Evolutionary conservation across 2,113 vertebrate species (phyloP).

Genomic region (Catagonus wagneri): DNA sequence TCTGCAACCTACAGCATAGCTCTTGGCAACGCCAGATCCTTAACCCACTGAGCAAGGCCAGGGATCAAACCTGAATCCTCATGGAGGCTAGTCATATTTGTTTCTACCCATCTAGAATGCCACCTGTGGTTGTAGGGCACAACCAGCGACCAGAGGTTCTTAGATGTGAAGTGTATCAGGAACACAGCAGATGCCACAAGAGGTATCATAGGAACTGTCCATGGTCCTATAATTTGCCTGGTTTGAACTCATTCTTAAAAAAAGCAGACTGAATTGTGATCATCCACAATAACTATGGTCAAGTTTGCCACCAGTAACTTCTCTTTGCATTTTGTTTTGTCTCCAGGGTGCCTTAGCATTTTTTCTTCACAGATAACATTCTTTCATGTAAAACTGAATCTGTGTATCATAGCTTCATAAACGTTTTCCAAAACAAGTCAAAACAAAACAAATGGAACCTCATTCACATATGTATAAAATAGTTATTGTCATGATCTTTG

Average conservation of each 20-base stretch:
- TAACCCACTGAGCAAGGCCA: no score
- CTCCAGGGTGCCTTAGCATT: background rate
- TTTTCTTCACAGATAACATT: background rate
- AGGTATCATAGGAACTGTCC: slow-evolving; percentile 25
- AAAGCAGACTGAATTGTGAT: background rate
- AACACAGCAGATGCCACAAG: fast-evolving
- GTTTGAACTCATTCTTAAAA: background rate
- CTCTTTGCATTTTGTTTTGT: background rate
- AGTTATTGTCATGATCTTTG: background rate
- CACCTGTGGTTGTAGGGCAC: background rate
- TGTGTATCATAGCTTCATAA: background rate
- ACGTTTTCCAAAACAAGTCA: background rate
- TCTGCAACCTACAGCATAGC: no score
- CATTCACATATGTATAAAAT: background rate
- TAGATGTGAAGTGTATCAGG: background rate
- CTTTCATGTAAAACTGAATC: slow-evolving; percentile 3
- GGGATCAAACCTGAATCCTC: no score
- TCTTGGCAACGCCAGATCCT: no score
- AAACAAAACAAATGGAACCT: background rate
- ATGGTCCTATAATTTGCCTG: slow-evolving; percentile 20
- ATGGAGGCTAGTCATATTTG: no score
- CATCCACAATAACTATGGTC: background rate
- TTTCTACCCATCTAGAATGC: background rate
- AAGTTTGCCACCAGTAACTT: background rate
- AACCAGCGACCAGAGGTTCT: background rate